These are phyloP conservation scores for Acleris emargana DNA, from an alignment of 2,888 invertebrate genomes.

Conservation along the genomic window DNA sequence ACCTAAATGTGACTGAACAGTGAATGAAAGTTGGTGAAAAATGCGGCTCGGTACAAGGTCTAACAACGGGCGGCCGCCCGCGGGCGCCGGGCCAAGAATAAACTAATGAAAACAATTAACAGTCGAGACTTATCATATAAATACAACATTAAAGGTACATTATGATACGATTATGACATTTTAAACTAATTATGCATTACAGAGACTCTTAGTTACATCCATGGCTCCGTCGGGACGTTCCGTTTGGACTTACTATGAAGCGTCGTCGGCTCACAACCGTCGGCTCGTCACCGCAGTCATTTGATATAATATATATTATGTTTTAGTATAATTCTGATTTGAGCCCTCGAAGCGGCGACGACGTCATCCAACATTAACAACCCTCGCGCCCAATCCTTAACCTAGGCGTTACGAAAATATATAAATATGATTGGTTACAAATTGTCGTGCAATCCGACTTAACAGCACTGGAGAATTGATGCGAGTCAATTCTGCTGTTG, in stretches of 20 bases:
- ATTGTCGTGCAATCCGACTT: too few species aligned
- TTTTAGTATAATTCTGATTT: constrained; percentile 9
- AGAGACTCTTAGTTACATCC: constrained; percentile 14
- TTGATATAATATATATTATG: background rate
- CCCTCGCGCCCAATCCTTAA: constrained; percentile 32
- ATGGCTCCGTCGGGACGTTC: too few species aligned
- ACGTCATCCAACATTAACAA: constrained; percentile 26
- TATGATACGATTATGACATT: constrained; percentile 7
- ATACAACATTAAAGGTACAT: constrained; percentile 19
- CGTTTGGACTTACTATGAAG: background rate
- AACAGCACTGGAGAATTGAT: too few species aligned
- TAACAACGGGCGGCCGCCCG: constrained; percentile 8
- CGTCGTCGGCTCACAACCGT: background rate
- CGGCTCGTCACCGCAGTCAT: background rate
- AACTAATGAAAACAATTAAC: constrained; percentile 21
- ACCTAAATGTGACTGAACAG: constrained; percentile 22
- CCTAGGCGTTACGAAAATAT: constrained; percentile 26
- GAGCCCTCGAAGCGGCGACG: constrained; percentile 26
- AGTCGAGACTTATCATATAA: constrained; percentile 6
- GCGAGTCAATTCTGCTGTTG: too few species aligned
- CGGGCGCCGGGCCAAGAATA: constrained; percentile 6
- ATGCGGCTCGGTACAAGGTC: background rate
- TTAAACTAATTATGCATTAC: constrained; percentile 11
- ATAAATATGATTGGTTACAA: constrained; percentile 6
- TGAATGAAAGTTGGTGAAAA: background rate